Evolutionary conservation across 1,140 invertebrate species (phyloP).

Genomic region (Drosophila navojoa): DNA sequence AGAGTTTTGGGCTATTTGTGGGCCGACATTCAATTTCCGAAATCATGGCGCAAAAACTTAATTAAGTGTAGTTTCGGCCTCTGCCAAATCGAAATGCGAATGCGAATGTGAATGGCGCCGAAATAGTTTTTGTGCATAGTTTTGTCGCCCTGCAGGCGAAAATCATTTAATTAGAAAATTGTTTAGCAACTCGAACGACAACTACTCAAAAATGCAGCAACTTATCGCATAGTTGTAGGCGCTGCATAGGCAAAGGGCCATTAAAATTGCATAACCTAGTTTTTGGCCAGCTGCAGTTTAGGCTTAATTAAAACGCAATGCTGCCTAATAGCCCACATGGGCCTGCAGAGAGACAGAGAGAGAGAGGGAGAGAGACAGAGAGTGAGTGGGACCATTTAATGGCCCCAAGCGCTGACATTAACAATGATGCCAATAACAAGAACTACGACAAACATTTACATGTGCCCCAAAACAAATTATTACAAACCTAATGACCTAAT

Average conservation of each 20-base stretch:
- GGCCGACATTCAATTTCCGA: slow-evolving; percentile 59
- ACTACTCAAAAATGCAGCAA: slow-evolving; percentile 61
- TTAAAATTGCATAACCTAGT: slow-evolving; percentile 67
- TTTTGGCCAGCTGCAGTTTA: slow-evolving; percentile 24
- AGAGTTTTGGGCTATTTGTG: slow-evolving; percentile 14
- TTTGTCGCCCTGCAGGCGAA: slow-evolving; percentile 25
- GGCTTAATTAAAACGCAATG: slow-evolving; percentile 65
- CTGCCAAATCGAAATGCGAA: slow-evolving; percentile 43
- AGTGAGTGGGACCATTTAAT: slow-evolving; percentile 19
- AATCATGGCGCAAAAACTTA: slow-evolving; percentile 53
- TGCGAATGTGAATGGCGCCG: slow-evolving; percentile 13
- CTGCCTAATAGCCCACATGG: slow-evolving; percentile 56
- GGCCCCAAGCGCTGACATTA: slow-evolving; percentile 51
- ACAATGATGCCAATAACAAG: slow-evolving; percentile 72
- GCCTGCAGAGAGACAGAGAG: too few species aligned
- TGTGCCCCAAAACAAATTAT: slow-evolving; percentile 72
- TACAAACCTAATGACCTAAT: slow-evolving; percentile 78
- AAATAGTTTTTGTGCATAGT: slow-evolving; percentile 67
- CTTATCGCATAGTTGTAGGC: slow-evolving; percentile 43
- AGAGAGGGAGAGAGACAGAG: too few species aligned
- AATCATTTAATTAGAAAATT: slow-evolving; percentile 75
- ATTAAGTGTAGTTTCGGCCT: slow-evolving; percentile 54
- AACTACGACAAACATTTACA: slow-evolving; percentile 62
- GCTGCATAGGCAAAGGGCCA: slow-evolving; percentile 23
- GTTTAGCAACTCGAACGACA: slow-evolving; percentile 46